Base-by-base conservation (phyloP, 2,113 vertebrate species). In the Sphaerodactylus townsendi region DNA sequence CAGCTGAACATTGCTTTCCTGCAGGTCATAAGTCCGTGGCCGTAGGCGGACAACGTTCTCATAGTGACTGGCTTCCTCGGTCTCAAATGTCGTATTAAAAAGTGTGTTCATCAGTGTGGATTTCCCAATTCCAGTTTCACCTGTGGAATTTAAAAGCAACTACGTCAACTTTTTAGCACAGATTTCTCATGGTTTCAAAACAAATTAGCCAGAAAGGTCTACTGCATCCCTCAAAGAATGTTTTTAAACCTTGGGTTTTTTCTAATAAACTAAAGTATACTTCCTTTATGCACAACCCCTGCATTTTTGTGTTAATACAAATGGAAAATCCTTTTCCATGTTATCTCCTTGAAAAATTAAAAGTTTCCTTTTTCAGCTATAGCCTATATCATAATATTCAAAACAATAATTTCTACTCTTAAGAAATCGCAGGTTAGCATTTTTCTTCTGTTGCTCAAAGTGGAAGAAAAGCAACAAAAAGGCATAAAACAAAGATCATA, bases 101-200 rank as follows among this genome's bases (percentile, higher is more conserved):
- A 99, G 97, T 0, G 99, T 99, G 88, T 99, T 99, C 99, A 99
- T 99, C 71, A 99, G 93, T 0, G 98, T 99, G 1, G 99, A 99
- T 84, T 99, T 99, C 87, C 99, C 99, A 1, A 99, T 99, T 78
- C 99, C 99, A 0, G 99, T 99, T 95, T 99, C 99, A 79, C 99
- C 99, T 99, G 80, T 64, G 30, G 21, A 71, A 53, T 23, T 62
- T 23, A 28, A 46, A 41, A 10, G 35, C 14, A 50, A 64, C 9
- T 17, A 0, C 50, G 35, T 46, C 69, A 88, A 72, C 21, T 72
- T 41, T 50, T 85, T 79, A 69, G 73, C 39, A 0, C 0, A 8
- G 2, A 1, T 59, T 28, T 70, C 37, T 7, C 71, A 53, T 35
- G 1, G 15, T 72, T 79, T 86, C 74, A 81, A 69, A 86, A 83